Evolutionary conservation across 2,888 invertebrate genomes (phyloP), one percentile per base, ranked within the genome.

Genomic region (Drosophila recens): DNA sequence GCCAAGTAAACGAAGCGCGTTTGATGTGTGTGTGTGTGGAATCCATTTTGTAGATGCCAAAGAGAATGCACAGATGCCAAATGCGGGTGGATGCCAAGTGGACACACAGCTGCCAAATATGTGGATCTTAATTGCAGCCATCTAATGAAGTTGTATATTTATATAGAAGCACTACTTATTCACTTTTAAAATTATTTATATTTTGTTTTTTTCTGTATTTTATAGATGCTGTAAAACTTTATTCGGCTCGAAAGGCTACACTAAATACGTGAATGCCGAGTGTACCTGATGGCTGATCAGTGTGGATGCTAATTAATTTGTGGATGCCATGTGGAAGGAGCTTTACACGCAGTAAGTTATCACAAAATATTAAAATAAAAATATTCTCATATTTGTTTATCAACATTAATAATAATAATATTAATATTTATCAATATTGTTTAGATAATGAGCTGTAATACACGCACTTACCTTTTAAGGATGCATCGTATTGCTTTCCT

Each of bases 401-500:
- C n/a, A n/a, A n/a, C n/a, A n/a, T n/a, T n/a, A n/a, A n/a, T n/a
- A n/a, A n/a, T n/a, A n/a, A n/a, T n/a, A n/a, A n/a, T n/a, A n/a
- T n/a, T n/a, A n/a, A n/a, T 27, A 27, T 11, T 36, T 13, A 11
- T 36, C 13, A 4, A 11, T 11, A 9, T 36, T 4, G 20, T 10
- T 33, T 4, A 17, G 42, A 3, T 3, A 13, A 1, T 8, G 0
- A 36, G n/a, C 23, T 13, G 46, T 10, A 5, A 11, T 34, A 17
- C 4, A 4, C 9, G 8, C 45, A 63, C 46, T 36, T 33, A 63
- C 46, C 63, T 9, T 10, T 0, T 9, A 6, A 10, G 34, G 1
- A 6, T 46, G 36, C 5, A 75, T 66, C 79, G 74, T 82, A 75
- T 90, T 87, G 84, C 93, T 93, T 93, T 92, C 91, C 93, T 93